Evolutionary conservation across 2,888 invertebrate species (phyloP).

Genomic region (Himalopsyche kuldschensis): DNA sequence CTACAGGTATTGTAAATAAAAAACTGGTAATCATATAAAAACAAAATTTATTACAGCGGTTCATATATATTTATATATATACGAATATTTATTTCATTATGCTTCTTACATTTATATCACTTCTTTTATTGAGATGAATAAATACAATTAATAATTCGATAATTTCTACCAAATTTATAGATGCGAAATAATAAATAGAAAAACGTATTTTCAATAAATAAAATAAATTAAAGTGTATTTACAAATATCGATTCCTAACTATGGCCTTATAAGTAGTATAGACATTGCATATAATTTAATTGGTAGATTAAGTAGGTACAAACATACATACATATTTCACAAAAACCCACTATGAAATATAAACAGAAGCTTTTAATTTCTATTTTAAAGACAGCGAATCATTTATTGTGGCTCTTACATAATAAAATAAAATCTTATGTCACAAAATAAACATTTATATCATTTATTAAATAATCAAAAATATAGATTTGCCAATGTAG

Average conservation of each 20-base stretch:
- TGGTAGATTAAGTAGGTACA: not conserved
- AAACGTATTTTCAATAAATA: not conserved
- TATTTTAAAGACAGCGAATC: not conserved
- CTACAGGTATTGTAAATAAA: not conserved
- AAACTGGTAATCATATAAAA: constrained; percentile 29
- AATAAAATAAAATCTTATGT: too few relatives aligned
- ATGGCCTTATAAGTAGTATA: not conserved
- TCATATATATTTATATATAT: constrained; percentile 17
- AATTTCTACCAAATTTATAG: not conserved
- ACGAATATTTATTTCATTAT: constrained; percentile 27
- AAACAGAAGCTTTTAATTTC: not conserved
- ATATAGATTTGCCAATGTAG: too few relatives aligned
- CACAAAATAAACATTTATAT: too few relatives aligned
- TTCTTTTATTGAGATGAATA: constrained; percentile 29
- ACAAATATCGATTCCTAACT: not conserved
- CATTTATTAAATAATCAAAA: too few relatives aligned
- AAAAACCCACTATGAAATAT: not conserved
- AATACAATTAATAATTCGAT: constrained; percentile 13
- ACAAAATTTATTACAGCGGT: constrained; percentile 32
- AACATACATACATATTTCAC: not conserved
- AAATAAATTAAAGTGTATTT: not conserved
- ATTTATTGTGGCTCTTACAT: too few relatives aligned
- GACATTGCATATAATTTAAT: not conserved
- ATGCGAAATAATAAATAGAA: not conserved
- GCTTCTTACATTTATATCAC: constrained; percentile 35